These are phyloP conservation scores for Ormyrus pomaceus DNA, from an alignment of 2,888 invertebrate species.

Conservation along the genomic window DNA sequence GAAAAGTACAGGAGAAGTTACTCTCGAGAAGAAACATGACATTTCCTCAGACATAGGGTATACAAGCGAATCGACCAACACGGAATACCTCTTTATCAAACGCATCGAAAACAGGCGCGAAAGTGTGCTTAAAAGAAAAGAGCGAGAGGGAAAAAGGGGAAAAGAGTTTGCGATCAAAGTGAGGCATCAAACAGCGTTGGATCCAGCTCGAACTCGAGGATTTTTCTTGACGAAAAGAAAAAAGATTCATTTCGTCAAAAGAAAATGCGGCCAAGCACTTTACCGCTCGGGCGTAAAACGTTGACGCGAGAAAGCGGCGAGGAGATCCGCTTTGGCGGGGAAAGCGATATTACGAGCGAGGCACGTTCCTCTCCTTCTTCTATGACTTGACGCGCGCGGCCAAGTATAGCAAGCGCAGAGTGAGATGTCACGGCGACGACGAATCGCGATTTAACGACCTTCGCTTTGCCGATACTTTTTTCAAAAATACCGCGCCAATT, in stretches of 20 bases:
- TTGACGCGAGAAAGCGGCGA: slow-evolving; percentile 19
- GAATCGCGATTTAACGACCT: no score
- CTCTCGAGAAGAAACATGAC: no score
- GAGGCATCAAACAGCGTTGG: slow-evolving; percentile 14
- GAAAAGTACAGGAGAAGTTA: no score
- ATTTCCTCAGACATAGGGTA: no score
- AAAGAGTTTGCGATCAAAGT: slow-evolving; percentile 18
- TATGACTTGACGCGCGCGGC: not conserved
- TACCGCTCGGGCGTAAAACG: slow-evolving; percentile 32
- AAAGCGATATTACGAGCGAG: slow-evolving; percentile 28
- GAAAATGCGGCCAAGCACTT: slow-evolving; percentile 47
- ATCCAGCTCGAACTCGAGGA: slow-evolving; percentile 9
- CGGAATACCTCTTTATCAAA: slow-evolving; percentile 21
- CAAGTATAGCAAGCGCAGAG: not conserved
- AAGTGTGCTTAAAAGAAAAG: slow-evolving; percentile 21
- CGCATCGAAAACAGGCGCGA: slow-evolving; percentile 19
- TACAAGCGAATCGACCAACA: not conserved
- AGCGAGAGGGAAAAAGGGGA: not conserved
- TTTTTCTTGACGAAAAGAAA: slow-evolving; percentile 36
- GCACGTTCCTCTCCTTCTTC: not conserved
- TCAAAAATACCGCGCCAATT: not conserved
- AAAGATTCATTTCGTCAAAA: slow-evolving; percentile 54
- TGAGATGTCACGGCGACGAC: not conserved
- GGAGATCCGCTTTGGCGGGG: not conserved
- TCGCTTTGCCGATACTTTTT: not conserved